These are phyloP conservation scores for Shinisaurus crocodilurus DNA, from an alignment of 2,113 vertebrate species.

Conservation along the genomic window DNA sequence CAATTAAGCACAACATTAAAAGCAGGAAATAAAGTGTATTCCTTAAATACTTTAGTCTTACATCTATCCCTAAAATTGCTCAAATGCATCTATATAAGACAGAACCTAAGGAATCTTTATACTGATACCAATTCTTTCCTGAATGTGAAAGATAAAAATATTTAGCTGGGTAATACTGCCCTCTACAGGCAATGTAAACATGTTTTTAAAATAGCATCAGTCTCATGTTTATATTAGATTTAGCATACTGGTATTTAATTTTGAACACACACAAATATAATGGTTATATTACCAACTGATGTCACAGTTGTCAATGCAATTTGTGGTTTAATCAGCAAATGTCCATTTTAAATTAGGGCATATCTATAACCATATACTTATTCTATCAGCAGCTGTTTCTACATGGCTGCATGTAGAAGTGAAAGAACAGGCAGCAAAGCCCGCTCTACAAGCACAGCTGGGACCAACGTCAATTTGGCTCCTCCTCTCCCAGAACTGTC, in stretches of 20 bases:
- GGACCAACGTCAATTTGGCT: not conserved
- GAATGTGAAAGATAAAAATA: not conserved
- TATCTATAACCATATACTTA: not conserved
- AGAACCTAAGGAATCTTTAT: fast-evolving
- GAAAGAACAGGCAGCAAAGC: not conserved
- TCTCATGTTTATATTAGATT: slow-evolving; percentile 4
- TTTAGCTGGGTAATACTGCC: slow-evolving; percentile 75
- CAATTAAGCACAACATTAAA: not conserved
- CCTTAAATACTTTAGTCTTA: not conserved
- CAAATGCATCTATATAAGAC: not conserved
- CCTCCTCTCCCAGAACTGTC: not conserved
- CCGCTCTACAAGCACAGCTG: not conserved
- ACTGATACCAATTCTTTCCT: not conserved
- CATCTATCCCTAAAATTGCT: not conserved
- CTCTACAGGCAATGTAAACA: slow-evolving; percentile 69
- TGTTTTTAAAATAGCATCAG: not conserved
- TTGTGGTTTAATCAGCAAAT: not conserved
- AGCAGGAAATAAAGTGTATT: not conserved
- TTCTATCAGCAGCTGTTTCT: not conserved
- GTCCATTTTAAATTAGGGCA: not conserved
- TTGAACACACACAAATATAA: not conserved
- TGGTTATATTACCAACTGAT: not conserved
- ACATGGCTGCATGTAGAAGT: not conserved
- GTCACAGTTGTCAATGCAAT: not conserved
- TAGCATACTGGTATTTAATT: not conserved